Evolutionary conservation across 2,797 vertebrate genomes (phyloP).

Genomic region (Benthosema pterotum): DNA sequence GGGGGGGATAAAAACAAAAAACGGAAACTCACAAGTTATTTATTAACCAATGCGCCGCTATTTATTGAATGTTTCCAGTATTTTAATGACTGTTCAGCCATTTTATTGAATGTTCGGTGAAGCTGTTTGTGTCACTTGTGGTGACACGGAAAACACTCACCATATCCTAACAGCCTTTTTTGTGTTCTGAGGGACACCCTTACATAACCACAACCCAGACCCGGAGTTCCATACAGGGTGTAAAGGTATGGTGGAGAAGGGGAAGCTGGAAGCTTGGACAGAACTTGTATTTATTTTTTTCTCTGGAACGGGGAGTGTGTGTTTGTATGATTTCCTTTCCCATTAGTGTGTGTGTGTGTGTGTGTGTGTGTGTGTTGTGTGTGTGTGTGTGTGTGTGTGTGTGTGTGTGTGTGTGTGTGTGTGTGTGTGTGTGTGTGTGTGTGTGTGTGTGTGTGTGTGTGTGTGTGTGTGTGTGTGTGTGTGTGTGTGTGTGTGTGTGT

Average conservation of each 20-base stretch:
- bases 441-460: constrained; percentile 19
- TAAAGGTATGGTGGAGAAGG: constrained; percentile 25
- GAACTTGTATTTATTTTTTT: constrained; percentile 36
- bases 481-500: constrained; percentile 2
- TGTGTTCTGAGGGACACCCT: constrained; percentile 32
- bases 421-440: constrained; percentile 18
- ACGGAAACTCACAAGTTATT: constrained; percentile 39
- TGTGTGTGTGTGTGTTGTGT: constrained; percentile 24
- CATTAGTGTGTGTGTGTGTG: constrained; percentile 32
- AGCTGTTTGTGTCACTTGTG: constrained; percentile 23
- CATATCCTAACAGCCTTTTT: constrained; percentile 60
- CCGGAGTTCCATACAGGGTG: constrained; percentile 43
- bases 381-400: constrained; percentile 20
- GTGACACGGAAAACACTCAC: constrained; percentile 21
- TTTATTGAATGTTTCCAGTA: constrained; percentile 69
- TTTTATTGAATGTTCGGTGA: constrained; percentile 72
- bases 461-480: constrained; percentile 4
- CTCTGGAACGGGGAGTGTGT: constrained; percentile 38
- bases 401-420: constrained; percentile 16
- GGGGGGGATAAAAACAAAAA: constrained; percentile 27
- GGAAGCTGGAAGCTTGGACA: constrained; percentile 33
- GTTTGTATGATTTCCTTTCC: constrained; percentile 46
- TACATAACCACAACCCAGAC: constrained; percentile 17
- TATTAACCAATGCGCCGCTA: constrained; percentile 60
- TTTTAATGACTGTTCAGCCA: constrained; percentile 73